Evolutionary conservation across 2,113 vertebrate species (phyloP).

Genomic region (Rousettus leschenaultii): DNA sequence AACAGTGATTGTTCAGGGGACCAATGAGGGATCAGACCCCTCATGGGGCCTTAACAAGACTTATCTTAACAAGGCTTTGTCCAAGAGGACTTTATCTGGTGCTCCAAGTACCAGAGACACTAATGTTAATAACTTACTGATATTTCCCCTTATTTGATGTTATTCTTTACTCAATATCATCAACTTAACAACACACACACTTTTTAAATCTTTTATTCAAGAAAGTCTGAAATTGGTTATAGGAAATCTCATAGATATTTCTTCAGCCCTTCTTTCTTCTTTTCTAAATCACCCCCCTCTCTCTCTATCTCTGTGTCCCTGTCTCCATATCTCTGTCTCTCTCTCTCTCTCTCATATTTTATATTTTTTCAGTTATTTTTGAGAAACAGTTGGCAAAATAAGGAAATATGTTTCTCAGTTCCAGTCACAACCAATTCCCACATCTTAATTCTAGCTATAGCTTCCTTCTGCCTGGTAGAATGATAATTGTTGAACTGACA

Average conservation of each 20-base stretch:
- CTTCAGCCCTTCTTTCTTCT: not conserved
- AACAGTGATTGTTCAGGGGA: not conserved
- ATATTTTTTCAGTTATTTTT: not conserved
- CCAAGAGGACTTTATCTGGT: not conserved
- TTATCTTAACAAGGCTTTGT: too few relatives aligned
- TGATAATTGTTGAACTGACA: not conserved
- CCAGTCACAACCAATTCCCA: not conserved
- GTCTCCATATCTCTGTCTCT: not conserved
- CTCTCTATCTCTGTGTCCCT: not conserved
- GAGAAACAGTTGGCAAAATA: not conserved
- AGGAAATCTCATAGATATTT: not conserved
- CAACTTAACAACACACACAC: not conserved
- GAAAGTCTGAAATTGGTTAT: not conserved
- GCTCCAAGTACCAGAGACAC: not conserved
- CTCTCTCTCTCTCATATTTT: too few relatives aligned
- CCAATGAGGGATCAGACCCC: too few relatives aligned
- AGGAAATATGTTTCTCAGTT: not conserved
- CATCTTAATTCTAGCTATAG: not conserved
- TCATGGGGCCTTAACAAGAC: not conserved
- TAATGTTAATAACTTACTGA: not conserved
- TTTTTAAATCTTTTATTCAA: not conserved
- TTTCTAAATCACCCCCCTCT: not conserved
- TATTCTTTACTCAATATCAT: not conserved
- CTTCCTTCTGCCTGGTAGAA: not conserved
- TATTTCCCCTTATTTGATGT: not conserved